Percentiles rank a stretch among this genome's conserved stretches.
Evolutionary conservation across 2,797 vertebrate genomes (phyloP).

Genomic region (Hippocampus kuda): DNA sequence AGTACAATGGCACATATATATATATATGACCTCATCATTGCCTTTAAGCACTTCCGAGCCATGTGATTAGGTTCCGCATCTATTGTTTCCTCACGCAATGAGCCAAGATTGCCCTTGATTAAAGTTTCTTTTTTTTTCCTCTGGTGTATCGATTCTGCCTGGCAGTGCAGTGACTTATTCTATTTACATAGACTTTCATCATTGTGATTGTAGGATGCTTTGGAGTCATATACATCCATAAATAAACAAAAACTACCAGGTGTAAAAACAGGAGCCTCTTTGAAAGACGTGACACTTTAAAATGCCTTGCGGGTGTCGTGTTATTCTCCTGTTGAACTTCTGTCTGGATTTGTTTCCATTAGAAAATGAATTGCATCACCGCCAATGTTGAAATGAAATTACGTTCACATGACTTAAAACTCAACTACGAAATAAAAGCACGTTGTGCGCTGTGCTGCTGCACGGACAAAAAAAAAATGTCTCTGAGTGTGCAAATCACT

Average conservation of each 20-base stretch:
- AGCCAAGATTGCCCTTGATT: background rate
- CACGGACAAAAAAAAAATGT: too few species aligned
- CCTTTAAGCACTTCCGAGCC: too few species aligned
- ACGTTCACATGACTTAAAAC: background rate
- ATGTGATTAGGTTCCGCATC: too few species aligned
- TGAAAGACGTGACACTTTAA: background rate
- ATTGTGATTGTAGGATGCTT: background rate
- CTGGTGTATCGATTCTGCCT: background rate
- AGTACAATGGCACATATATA: background rate
- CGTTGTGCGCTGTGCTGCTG: too few species aligned
- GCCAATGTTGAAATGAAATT: background rate
- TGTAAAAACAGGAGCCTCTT: background rate
- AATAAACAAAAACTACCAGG: background rate
- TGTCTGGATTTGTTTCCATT: too few species aligned
- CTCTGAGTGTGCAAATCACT: too few species aligned
- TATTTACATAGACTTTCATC: background rate
- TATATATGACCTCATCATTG: too few species aligned
- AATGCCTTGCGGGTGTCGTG: background rate
- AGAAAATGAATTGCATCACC: background rate
- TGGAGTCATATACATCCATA: background rate
- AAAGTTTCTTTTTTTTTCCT: background rate
- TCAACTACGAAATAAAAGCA: background rate
- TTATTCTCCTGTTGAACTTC: background rate
- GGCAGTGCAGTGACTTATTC: background rate
- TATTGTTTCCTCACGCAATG: too few species aligned